Evolutionary conservation across 1,140 invertebrate species (phyloP).

Genomic region (Conus ventricosus): DNA sequence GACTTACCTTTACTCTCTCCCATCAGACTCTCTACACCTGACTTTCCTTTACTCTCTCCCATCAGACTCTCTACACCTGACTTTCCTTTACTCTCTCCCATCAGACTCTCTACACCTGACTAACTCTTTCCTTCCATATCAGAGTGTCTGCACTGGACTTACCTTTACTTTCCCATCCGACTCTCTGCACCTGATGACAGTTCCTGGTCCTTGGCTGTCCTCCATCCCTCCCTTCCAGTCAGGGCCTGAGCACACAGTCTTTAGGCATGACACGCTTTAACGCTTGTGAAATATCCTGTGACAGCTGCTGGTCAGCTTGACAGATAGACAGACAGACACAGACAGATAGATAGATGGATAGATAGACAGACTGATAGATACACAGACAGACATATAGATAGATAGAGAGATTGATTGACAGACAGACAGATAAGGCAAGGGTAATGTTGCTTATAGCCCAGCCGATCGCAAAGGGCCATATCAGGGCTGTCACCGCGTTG

Average conservation of each 20-base stretch:
- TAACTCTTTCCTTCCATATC: neutral
- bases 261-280: neutral
- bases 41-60: conserved; percentile 7
- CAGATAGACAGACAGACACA: too few species aligned
- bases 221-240: neutral
- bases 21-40: neutral
- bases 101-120: neutral
- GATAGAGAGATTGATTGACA: too few species aligned
- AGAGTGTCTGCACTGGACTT: too few species aligned
- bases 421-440: too few species aligned
- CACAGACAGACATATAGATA: too few species aligned
- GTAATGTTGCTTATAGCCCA: too few species aligned
- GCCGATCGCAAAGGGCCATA: too few species aligned
- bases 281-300: too few species aligned
- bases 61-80: conserved; percentile 15
- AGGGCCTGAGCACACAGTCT: neutral
- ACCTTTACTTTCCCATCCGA: conserved; percentile 29
- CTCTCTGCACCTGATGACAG: conserved; percentile 16
- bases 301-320: too few species aligned
- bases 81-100: neutral
- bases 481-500: too few species aligned
- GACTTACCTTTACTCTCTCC: conserved; percentile 15
- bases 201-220: conserved; percentile 14
- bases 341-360: too few species aligned
- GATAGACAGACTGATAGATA: too few species aligned